These are phyloP conservation scores for Brachypterus glaber DNA, from an alignment of 2,888 invertebrate genomes.

Conservation along the genomic window DNA sequence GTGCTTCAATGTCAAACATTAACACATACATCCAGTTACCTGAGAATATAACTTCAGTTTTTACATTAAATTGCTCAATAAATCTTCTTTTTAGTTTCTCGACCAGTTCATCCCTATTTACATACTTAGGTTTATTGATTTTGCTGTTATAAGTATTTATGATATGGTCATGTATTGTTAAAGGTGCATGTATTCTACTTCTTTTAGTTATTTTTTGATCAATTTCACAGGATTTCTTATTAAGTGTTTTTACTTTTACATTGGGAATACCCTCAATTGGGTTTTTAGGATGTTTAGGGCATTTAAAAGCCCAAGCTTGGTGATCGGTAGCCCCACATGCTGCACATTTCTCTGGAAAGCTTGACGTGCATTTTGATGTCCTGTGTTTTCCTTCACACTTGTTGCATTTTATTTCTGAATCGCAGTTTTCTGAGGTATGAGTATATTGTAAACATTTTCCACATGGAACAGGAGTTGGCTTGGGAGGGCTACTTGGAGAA, in stretches of 20 bases:
- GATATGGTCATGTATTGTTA: slow-evolving; percentile 10
- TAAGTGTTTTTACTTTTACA: slow-evolving; percentile 8
- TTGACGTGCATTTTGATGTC: slow-evolving; percentile 5
- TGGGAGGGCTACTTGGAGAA: no score
- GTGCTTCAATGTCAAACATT: slow-evolving; percentile 11
- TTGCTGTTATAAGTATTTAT: slow-evolving; percentile 8
- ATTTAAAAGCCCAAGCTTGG: no score
- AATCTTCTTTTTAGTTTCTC: slow-evolving; percentile 9
- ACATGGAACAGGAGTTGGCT: slow-evolving; percentile 6
- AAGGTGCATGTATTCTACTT: slow-evolving; percentile 8
- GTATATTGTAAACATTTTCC: slow-evolving; percentile 7
- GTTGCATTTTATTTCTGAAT: slow-evolving; percentile 1
- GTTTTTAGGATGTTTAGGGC: slow-evolving; percentile 9
- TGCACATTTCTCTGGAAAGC: slow-evolving; percentile 9
- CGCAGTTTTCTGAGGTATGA: slow-evolving; percentile 8
- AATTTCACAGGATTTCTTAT: slow-evolving; percentile 9
- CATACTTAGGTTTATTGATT: slow-evolving; percentile 7
- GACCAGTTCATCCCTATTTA: slow-evolving; percentile 2
- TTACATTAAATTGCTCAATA: slow-evolving; percentile 6
- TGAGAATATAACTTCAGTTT: slow-evolving; percentile 6
- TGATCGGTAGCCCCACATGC: slow-evolving; percentile 12
- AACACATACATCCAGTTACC: slow-evolving; percentile 8
- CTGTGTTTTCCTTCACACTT: slow-evolving; percentile 9
- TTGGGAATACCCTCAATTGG: slow-evolving; percentile 14
- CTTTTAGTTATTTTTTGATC: slow-evolving; percentile 2